Base-by-base conservation (phyloP, 1,140 invertebrate species). In the Bombus terrestris region DNA sequence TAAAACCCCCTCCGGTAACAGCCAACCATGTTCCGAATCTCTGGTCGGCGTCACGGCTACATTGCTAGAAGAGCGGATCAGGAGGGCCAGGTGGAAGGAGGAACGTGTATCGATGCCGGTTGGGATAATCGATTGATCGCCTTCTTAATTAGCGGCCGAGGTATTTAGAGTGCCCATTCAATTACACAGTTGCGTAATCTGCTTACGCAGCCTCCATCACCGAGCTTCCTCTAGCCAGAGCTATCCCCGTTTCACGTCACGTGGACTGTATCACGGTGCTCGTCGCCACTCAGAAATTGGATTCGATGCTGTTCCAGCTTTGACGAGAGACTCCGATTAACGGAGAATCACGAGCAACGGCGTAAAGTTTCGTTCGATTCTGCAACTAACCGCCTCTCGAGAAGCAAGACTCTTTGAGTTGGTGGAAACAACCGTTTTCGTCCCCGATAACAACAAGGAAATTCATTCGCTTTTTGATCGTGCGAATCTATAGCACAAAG, bases 101-200 rank as follows among this genome's bases (percentile, higher is more conserved):
- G 76, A 74, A 62, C 86, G 72, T 81, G 88, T 83, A 89, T 91
- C 86, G 88, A 91, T 83, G 82, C 89, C 80, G 75, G 71, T 83
- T 85, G 88, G 75, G 88, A 93, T 94, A 93, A 94, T 94, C 92
- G 89, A 94, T 94, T 89, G 89, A 93, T 92, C 85, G 85, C 86
- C 88, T 92, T 93, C 92, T 93, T 94, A 92, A 90, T 94, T 92
- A 91, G 87, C 81, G 85, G 85, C 79, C 87, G 32, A 57, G 72
- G 87, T 86, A 91, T 92, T 90, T 90, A 89, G 84, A 90, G 80
- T 89, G 87, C 87, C 87, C 88, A 92, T 91, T 93, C 91, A 92
- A 93, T 94, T 93, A 92, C 89, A 92, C 90, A 92, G 84, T 92
- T 88, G 88, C 90, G 88, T 92, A 92, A 93, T 93, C 89, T 89